A percentile compares a stretch with the other conserved stretches of the same genome.
These are phyloP conservation scores for Syrista parreyssii DNA, from an alignment of 2,888 invertebrate genomes.

Conservation along the genomic window DNA sequence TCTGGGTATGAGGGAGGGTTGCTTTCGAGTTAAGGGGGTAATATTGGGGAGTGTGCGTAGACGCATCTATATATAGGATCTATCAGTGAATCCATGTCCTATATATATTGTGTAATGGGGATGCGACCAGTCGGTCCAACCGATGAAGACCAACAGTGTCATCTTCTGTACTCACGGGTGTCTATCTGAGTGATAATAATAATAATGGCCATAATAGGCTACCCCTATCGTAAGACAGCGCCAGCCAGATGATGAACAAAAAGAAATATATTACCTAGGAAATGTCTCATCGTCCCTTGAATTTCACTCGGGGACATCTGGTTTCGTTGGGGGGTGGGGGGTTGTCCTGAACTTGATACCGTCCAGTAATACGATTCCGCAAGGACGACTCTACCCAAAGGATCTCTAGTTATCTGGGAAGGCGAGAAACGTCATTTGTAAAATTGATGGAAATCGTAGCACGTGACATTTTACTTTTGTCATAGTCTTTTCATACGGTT, in stretches of 20 bases:
- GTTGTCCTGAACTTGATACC: background rate
- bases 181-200: background rate
- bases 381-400: background rate
- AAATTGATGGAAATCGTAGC: background rate
- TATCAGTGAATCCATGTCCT: background rate
- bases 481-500: background rate
- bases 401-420: background rate
- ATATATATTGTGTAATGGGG: background rate
- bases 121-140: background rate
- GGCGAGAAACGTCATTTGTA: background rate
- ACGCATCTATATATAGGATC: background rate
- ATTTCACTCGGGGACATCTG: background rate
- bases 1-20: background rate
- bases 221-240: background rate
- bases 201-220: background rate
- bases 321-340: background rate
- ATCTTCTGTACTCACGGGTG: background rate
- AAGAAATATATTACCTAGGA: background rate
- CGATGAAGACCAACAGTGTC: constrained; percentile 1
- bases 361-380: background rate
- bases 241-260: background rate
- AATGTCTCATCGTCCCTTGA: background rate
- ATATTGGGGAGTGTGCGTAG: background rate
- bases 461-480: background rate
- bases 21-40: background rate